Conservation (phyloP, 2,113 vertebrate genomes). For the Megaptera novaeangliae region DNA sequence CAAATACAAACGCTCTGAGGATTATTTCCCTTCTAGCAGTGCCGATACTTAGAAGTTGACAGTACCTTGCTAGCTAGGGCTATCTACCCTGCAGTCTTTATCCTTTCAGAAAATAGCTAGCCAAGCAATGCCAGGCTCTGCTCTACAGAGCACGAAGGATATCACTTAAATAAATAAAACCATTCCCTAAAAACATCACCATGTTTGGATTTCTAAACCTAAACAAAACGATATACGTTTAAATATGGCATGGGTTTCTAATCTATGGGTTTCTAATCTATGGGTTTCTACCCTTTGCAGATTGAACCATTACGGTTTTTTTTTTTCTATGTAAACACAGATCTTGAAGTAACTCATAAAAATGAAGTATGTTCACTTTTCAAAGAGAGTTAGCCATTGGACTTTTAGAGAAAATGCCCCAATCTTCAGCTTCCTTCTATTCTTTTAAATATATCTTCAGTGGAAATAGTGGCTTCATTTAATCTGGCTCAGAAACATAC, state of each 20-base stretch:
- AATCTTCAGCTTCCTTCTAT: background rate
- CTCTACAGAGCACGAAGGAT: background rate
- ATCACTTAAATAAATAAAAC: background rate
- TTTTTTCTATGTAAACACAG: background rate
- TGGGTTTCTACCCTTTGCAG: background rate
- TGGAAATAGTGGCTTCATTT: background rate
- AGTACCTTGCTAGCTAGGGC: background rate
- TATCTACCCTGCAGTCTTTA: background rate
- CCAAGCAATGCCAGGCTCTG: background rate
- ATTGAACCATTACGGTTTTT: background rate
- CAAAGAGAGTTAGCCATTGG: background rate
- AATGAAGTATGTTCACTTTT: background rate
- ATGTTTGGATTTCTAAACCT: background rate
- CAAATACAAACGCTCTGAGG: background rate
- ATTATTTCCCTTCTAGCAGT: background rate
- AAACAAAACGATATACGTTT: background rate
- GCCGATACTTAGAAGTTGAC: background rate
- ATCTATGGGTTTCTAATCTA: background rate
- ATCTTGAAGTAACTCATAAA: constrained; percentile 5
- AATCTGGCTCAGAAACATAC: background rate
- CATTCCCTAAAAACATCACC: background rate
- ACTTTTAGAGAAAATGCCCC: background rate
- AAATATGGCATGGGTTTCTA: background rate
- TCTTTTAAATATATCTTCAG: background rate
- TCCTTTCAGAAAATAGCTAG: background rate